Conservation (phyloP, 1,140 invertebrate genomes). For the Nephotettix cincticeps region DNA sequence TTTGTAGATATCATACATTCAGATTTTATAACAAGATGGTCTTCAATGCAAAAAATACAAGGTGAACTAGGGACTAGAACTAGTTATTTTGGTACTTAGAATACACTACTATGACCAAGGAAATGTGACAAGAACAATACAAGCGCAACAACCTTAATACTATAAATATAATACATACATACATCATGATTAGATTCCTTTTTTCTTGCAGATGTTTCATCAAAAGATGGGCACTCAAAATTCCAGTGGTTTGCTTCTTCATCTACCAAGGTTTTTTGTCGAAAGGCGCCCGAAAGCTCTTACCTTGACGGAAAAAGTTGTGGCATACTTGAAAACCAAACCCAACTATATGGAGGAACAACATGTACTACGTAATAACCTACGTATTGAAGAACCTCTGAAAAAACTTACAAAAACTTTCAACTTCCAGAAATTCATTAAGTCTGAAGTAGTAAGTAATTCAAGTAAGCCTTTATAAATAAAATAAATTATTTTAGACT, state of each 20-base stretch:
- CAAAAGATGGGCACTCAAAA: constrained; percentile 17
- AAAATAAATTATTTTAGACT: too few relatives aligned
- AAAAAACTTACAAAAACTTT: constrained; percentile 33
- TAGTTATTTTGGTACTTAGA: too few relatives aligned
- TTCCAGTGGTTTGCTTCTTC: constrained; percentile 52
- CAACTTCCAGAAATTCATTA: constrained; percentile 44
- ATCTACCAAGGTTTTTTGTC: constrained; percentile 60
- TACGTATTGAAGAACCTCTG: constrained; percentile 44
- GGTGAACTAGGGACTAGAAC: too few relatives aligned
- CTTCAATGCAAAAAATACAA: too few relatives aligned
- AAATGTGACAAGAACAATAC: too few relatives aligned
- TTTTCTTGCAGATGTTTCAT: constrained; percentile 18
- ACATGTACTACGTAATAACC: constrained; percentile 51
- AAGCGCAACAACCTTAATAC: too few relatives aligned
- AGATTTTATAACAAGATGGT: too few relatives aligned
- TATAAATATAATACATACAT: too few relatives aligned
- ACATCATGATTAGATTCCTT: too few relatives aligned
- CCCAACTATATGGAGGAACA: constrained; percentile 55
- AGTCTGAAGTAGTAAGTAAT: constrained; percentile 48
- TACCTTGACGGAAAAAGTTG: constrained; percentile 54
- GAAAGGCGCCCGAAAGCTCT: constrained; percentile 57
- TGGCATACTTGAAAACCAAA: constrained; percentile 56
- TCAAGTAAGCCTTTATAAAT: too few relatives aligned
- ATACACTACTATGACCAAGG: too few relatives aligned
- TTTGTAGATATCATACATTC: too few relatives aligned